Evolutionary conservation across 35 echinoderm and acorn worm species (phyloP).

Genomic region (Amphiura filiformis): DNA sequence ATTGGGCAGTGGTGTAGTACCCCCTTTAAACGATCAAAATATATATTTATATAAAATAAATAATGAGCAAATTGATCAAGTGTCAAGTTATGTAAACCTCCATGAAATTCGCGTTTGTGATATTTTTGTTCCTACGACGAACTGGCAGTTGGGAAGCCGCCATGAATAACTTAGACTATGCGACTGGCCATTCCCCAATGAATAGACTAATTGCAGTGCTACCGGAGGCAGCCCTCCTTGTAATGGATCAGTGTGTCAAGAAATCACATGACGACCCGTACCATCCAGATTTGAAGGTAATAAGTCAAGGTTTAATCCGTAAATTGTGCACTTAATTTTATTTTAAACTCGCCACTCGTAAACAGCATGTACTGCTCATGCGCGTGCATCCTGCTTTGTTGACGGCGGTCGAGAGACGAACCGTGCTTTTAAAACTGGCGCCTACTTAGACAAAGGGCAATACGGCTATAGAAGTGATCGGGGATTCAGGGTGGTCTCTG

Average conservation of each 20-base stretch:
- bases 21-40: no score
- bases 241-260: constrained; percentile 42
- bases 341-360: background rate
- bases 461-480: no score
- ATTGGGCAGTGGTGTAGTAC: no score
- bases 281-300: constrained; percentile 42
- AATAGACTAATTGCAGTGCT: constrained; percentile 47
- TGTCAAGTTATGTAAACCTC: background rate
- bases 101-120: background rate
- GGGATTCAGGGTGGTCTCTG: no score
- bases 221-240: constrained; percentile 45
- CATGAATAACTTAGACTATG: constrained; percentile 12
- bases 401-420: no score
- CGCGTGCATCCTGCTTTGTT: no score
- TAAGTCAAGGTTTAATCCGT: background rate
- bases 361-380: background rate
- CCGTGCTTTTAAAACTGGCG: no score
- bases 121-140: no score
- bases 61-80: no score
- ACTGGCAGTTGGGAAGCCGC: constrained; percentile 50
- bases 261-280: constrained; percentile 5
- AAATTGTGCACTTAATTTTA: background rate
- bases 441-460: no score
- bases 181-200: constrained; percentile 9
- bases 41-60: no score